Base-by-base conservation (phyloP, 35 echinoderm and acorn worm genomes). In the Amphiura filiformis region DNA sequence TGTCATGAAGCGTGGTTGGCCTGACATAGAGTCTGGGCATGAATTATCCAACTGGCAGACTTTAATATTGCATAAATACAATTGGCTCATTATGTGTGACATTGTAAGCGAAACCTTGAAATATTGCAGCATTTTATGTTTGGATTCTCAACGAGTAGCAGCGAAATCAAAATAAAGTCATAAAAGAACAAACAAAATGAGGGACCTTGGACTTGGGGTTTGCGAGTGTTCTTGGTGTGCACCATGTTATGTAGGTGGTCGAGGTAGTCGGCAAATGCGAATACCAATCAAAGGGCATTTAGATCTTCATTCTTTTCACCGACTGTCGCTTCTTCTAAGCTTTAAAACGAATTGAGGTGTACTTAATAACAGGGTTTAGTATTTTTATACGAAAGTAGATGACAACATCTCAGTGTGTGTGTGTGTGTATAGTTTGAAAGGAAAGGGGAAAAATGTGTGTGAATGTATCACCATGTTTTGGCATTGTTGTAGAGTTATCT, bases 401-500 rank as follows among this genome's bases (percentile, higher is more conserved):
- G 41, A 47, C 4, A 47, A 47, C 4, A 47, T 17, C 41, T 17
- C 17, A 47, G 17, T 47, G 41, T 47, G 41, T n/a, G 41, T 17
- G 41, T 47, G 17, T 47, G 41, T 47, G 41, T 47, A n/a, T n/a
- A n/a, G n/a, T n/a, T n/a, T n/a, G n/a, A n/a, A n/a, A n/a, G n/a
- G n/a, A n/a, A n/a, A n/a, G n/a, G n/a, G n/a, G n/a, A n/a, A n/a
- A n/a, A n/a, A n/a, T n/a, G n/a, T n/a, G n/a, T n/a, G n/a, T n/a
- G n/a, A n/a, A n/a, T n/a, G n/a, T n/a, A n/a, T 17, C 41, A 47
- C 61, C 15, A 70, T 70, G 26, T 70, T 70, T n/a, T 65, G 34
- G 49, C 20, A 85, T 85, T 85, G 83, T 85, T 37, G 34, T 11
- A 28, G 52, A 65, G 33, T 85, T 85, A 85, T 85, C 83, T 85